Conservation (phyloP, 2,797 vertebrate species). For the Sebastes nivosus region DNA sequence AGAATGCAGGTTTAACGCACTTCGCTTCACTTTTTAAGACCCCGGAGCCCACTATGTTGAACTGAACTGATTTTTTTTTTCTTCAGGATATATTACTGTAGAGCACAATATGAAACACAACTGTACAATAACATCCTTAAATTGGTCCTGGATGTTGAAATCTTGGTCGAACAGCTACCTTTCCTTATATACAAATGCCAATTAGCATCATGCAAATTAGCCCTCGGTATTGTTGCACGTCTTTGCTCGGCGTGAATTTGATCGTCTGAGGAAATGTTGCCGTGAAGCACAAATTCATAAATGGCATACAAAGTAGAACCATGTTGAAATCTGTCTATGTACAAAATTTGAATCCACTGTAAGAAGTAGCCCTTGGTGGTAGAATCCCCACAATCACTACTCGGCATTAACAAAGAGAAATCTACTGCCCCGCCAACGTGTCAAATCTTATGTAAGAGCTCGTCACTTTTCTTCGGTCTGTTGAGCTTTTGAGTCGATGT, state of each 20-base stretch:
- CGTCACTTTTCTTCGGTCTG: constrained; percentile 21
- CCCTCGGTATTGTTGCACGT: too few species aligned
- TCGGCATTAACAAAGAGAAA: not conserved
- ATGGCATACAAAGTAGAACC: rapidly evolving
- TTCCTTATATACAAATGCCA: too few species aligned
- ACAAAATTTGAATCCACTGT: not conserved
- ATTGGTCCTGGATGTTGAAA: too few species aligned
- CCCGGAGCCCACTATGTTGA: too few species aligned
- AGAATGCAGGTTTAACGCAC: too few species aligned
- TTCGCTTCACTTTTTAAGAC: too few species aligned
- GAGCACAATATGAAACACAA: too few species aligned
- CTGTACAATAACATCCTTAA: too few species aligned
- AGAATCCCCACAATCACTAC: not conserved
- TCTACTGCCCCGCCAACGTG: not conserved
- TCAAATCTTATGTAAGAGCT: not conserved
- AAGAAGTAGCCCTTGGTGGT: not conserved
- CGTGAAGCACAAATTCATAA: not conserved
- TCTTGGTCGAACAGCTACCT: too few species aligned
- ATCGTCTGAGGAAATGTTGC: not conserved
- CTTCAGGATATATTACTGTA: too few species aligned
- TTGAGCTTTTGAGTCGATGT: constrained; percentile 17
- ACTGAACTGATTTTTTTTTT: too few species aligned
- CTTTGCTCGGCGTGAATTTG: not conserved
- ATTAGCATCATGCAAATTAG: too few species aligned
- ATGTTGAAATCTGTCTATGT: not conserved